Conservation (phyloP, 2,888 invertebrate species). For the Alentia gelatinosa region DNA sequence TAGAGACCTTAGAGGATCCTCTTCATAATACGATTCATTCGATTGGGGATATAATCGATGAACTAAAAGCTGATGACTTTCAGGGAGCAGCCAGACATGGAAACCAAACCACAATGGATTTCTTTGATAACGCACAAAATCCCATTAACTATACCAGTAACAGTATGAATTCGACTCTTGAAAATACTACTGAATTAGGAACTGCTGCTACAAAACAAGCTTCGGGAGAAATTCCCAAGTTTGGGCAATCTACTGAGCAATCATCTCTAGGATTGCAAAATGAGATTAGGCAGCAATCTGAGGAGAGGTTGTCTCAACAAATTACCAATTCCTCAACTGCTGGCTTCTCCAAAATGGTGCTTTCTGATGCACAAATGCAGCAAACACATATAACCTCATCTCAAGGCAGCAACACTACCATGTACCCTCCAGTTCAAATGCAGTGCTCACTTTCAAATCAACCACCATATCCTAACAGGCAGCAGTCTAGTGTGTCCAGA, state of each 20-base stretch:
- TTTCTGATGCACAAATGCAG: background rate
- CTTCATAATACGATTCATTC: background rate
- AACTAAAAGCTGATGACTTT: background rate
- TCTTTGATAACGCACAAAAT: background rate
- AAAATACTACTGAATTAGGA: background rate
- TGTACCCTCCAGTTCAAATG: background rate
- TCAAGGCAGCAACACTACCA: background rate
- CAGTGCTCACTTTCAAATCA: background rate
- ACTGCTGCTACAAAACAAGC: background rate
- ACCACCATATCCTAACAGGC: background rate
- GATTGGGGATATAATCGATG: conserved; percentile 20
- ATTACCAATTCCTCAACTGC: background rate
- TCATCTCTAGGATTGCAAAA: background rate
- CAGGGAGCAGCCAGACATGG: background rate
- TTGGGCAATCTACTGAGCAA: background rate
- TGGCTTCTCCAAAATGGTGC: background rate
- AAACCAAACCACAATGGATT: background rate
- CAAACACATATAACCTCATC: background rate
- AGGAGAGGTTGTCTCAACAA: background rate
- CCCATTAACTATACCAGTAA: background rate
- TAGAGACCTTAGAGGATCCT: background rate
- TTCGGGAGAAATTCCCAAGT: background rate
- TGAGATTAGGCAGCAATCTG: background rate
- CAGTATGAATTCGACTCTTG: background rate
- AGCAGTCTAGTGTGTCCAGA: background rate